phyloP scores from a whole-genome alignment of 1,140 invertebrate genomes.

The Sitodiplosis mosellana region DNA sequence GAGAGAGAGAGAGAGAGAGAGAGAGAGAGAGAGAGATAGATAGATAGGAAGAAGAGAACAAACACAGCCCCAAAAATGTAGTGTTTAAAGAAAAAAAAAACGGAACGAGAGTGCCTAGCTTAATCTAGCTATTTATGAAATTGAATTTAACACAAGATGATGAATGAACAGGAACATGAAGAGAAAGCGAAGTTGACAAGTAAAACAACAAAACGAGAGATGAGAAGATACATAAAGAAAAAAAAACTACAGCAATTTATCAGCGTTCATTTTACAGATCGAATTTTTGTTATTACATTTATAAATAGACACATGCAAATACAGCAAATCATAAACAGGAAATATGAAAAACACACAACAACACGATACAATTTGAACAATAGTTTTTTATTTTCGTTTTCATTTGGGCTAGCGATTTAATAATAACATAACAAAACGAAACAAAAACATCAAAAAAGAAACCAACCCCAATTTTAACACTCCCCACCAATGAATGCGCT shows the following conservation, averaged over 20 bases:
- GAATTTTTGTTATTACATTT: too few species aligned
- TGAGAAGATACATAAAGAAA: not conserved
- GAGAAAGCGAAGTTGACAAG: not conserved
- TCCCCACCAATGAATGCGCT: too few species aligned
- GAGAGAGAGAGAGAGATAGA: too few species aligned
- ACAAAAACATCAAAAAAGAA: too few species aligned
- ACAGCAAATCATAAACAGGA: not conserved
- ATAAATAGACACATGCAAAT: too few species aligned
- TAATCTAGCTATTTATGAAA: not conserved
- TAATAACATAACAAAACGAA: too few species aligned
- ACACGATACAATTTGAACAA: not conserved
- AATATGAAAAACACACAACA: not conserved
- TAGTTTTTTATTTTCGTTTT: too few species aligned
- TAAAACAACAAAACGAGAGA: not conserved
- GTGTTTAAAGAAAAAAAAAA: not conserved
- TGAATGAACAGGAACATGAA: not conserved
- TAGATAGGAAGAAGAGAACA: not conserved
- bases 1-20: not conserved
- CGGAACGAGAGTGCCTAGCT: conserved; percentile 2
- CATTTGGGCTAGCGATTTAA: too few species aligned
- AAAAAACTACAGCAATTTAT: too few species aligned
- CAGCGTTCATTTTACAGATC: too few species aligned
- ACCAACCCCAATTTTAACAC: too few species aligned
- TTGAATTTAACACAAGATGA: not conserved
- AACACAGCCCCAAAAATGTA: conserved; percentile 1